phyloP scores from a whole-genome alignment of 2,113 vertebrate species.

The Mastomys coucha region DNA sequence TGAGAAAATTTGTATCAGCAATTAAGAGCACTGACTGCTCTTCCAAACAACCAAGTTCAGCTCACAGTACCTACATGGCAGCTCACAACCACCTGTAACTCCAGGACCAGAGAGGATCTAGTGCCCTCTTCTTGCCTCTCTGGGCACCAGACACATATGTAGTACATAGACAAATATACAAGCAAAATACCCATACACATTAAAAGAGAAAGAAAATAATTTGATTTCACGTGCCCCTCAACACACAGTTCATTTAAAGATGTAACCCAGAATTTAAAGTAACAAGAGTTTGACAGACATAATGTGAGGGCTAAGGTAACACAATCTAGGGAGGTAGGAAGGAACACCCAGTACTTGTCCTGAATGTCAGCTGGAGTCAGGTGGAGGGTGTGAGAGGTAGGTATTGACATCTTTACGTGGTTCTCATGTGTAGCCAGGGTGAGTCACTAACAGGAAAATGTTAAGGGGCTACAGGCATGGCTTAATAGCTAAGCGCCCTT shows the following conservation, averaged over 20 bases:
- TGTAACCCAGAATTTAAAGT: neutral
- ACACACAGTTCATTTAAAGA: neutral
- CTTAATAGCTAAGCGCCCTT: neutral
- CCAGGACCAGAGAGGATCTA: neutral
- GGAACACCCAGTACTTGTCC: conserved; percentile 2
- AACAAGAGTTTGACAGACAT: neutral
- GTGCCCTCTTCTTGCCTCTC: neutral
- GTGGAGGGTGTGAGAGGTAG: neutral
- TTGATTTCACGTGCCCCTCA: neutral
- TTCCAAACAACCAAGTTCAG: neutral
- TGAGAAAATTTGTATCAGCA: neutral
- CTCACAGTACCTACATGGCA: neutral
- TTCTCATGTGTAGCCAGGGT: neutral
- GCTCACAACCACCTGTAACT: neutral
- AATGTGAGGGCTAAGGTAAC: conserved; percentile 31
- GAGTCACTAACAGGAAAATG: neutral
- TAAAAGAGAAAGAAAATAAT: neutral
- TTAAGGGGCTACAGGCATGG: neutral
- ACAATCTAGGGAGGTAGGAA: neutral
- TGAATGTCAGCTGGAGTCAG: conserved; percentile 6
- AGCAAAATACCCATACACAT: neutral
- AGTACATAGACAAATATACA: neutral
- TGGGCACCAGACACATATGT: neutral
- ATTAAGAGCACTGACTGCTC: neutral
- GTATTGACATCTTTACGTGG: neutral